A percentile compares a stretch with the other conserved stretches of the same genome.
Conservation (phyloP, 2,113 vertebrate genomes). For the Nannobrachium achirus region DNA sequence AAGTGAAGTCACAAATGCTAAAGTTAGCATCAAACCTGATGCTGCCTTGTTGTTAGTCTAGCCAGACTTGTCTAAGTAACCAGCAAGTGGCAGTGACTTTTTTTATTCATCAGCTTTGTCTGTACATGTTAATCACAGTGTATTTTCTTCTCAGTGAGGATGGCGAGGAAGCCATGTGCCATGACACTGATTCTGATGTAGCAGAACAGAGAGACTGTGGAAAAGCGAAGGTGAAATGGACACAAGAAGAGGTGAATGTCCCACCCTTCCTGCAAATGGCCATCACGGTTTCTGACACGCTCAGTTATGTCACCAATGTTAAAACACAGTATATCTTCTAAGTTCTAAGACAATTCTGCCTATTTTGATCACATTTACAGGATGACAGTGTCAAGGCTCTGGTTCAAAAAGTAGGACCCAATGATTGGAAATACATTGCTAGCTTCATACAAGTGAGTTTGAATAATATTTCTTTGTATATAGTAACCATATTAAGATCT, state of each 20-base stretch:
- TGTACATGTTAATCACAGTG: background rate
- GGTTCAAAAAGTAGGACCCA: conserved; percentile 87
- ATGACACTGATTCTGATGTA: conserved; percentile 90
- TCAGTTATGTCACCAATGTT: background rate
- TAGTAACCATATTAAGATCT: no score
- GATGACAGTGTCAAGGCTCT: conserved; percentile 89
- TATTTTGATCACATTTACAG: conserved; percentile 71
- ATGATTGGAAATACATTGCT: conserved; percentile 93
- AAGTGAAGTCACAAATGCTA: background rate
- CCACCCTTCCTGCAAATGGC: background rate
- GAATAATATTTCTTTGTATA: background rate
- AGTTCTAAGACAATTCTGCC: background rate
- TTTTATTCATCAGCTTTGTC: background rate
- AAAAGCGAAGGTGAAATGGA: conserved; percentile 94
- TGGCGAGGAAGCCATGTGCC: conserved; percentile 86
- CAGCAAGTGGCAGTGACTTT: background rate
- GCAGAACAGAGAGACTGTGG: conserved; percentile 86
- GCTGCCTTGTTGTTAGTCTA: background rate
- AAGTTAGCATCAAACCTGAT: background rate
- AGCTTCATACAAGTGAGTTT: conserved; percentile 88
- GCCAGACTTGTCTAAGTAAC: background rate
- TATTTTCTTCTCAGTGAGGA: conserved; percentile 84
- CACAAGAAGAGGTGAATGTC: conserved; percentile 86
- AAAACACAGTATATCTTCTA: no score
- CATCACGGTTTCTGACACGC: background rate